phyloP scores from a whole-genome alignment of 2,888 invertebrate genomes.

The Cancer borealis region DNA sequence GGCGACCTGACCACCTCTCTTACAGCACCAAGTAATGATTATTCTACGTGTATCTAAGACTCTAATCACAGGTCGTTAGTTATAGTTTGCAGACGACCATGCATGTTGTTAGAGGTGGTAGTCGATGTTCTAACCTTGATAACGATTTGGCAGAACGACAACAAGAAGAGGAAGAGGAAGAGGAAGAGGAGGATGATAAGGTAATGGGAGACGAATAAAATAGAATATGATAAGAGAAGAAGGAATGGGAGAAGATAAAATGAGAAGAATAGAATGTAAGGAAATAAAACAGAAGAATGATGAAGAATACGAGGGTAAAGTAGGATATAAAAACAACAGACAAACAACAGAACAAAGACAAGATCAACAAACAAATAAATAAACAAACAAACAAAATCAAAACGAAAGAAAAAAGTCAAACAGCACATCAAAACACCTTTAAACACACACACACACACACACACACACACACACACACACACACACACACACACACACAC shows the following conservation, averaged over 20 bases:
- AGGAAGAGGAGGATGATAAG: neutral
- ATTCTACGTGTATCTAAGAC: neutral
- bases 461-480: too few relatives aligned
- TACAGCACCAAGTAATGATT: neutral
- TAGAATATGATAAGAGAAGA: neutral
- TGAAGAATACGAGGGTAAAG: neutral
- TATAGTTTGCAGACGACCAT: neutral
- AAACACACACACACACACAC: too few relatives aligned
- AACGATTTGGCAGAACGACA: neutral
- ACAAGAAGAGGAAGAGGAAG: neutral
- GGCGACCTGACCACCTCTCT: neutral
- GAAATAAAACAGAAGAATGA: neutral
- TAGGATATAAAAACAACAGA: too few relatives aligned
- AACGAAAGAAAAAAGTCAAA: too few relatives aligned
- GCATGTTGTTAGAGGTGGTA: neutral
- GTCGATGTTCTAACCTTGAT: neutral
- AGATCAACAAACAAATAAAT: too few relatives aligned
- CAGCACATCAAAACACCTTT: too few relatives aligned
- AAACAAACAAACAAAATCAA: too few relatives aligned
- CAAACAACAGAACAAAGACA: too few relatives aligned
- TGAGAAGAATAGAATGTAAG: neutral
- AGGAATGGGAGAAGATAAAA: neutral
- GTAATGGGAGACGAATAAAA: neutral
- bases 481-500: too few relatives aligned
- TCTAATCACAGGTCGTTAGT: neutral